phyloP scores from a whole-genome alignment of 2,113 vertebrate species.

The Chamaea fasciata region DNA sequence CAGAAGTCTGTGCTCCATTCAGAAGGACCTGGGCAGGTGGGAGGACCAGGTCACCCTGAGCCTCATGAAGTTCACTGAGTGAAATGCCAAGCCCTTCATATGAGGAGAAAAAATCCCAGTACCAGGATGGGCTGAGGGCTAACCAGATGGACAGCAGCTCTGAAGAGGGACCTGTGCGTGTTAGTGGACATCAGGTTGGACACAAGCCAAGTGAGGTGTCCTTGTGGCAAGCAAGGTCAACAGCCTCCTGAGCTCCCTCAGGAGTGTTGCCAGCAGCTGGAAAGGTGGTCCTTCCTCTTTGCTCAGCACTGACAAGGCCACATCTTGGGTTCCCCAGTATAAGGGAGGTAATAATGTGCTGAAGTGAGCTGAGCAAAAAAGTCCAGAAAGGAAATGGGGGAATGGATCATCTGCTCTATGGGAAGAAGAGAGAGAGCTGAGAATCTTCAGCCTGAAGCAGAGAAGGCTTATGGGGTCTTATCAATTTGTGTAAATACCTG shows the following conservation, averaged over 20 bases:
- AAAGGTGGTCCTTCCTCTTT: neutral
- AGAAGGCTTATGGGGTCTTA: neutral
- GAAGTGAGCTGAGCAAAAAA: neutral
- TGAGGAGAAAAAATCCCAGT: neutral
- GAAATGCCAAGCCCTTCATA: neutral
- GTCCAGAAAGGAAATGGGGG: neutral
- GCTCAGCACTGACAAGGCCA: neutral
- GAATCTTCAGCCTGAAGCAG: neutral
- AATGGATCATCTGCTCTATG: neutral
- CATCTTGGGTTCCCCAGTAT: neutral
- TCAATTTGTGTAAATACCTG: neutral
- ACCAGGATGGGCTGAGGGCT: neutral
- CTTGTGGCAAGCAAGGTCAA: neutral
- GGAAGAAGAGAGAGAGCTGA: neutral
- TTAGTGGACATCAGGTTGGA: neutral
- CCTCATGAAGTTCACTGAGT: neutral
- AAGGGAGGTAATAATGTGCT: neutral
- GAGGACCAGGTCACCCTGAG: neutral
- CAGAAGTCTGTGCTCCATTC: neutral
- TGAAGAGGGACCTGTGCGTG: neutral
- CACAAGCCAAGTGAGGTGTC: neutral
- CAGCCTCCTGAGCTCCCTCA: neutral
- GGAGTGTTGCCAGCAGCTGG: neutral
- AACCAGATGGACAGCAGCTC: neutral
- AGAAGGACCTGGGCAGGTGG: neutral